Evolutionary conservation across 30 jellyfish, hydroid and myxozoan species (phyloP).

Genomic region (Sanderia malayensis): DNA sequence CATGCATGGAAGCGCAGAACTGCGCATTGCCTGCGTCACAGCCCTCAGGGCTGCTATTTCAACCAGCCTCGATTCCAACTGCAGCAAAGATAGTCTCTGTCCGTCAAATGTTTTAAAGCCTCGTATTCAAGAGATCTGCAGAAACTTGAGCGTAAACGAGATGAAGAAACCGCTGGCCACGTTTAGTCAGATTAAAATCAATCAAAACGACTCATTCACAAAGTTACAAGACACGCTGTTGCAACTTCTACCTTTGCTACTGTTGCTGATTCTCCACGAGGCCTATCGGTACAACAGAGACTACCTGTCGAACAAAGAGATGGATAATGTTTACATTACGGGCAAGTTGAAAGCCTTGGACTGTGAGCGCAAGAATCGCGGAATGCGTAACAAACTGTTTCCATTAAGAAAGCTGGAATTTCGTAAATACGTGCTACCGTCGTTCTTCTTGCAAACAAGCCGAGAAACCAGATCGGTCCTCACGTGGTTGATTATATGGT

Average conservation of each 20-base stretch:
- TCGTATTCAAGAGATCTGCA: conserved; percentile 36
- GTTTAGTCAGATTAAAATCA: too few species aligned
- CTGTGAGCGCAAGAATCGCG: conserved; percentile 84
- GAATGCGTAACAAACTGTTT: conserved; percentile 58
- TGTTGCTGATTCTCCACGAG: conserved; percentile 62
- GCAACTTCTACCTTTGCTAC: conserved; percentile 69
- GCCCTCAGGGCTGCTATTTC: background rate
- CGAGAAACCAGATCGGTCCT: conserved; percentile 45
- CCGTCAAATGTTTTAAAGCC: conserved; percentile 10
- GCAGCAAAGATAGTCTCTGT: conserved; percentile 26
- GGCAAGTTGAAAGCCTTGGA: conserved; percentile 73
- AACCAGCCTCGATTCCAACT: background rate
- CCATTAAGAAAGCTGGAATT: conserved; percentile 90
- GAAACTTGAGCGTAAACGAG: conserved; percentile 14
- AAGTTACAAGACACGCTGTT: conserved; percentile 29
- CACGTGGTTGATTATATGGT: conserved; percentile 69
- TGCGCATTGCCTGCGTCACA: background rate
- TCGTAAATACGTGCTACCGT: conserved; percentile 80
- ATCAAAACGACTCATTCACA: background rate
- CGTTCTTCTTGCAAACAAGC: conserved; percentile 60
- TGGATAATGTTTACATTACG: conserved; percentile 88
- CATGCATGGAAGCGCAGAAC: background rate
- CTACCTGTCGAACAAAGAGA: conserved; percentile 67
- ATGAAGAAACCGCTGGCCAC: background rate
- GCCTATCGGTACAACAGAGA: conserved; percentile 75